phyloP scores from a whole-genome alignment of 1,140 invertebrate genomes.

The Prorops nasuta region DNA sequence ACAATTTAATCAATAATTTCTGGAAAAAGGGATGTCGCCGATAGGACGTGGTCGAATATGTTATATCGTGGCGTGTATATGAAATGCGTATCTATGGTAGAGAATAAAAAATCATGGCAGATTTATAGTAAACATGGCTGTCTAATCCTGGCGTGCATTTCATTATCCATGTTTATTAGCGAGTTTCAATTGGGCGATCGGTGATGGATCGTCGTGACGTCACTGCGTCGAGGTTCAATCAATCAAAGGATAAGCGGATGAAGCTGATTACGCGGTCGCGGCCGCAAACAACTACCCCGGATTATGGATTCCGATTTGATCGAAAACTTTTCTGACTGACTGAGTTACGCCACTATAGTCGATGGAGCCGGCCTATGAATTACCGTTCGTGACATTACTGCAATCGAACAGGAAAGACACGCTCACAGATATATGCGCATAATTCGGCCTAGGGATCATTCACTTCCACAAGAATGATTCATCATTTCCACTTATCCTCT shows the following conservation, averaged over 20 bases:
- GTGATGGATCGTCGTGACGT: constrained; percentile 38
- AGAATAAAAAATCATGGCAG: constrained; percentile 8
- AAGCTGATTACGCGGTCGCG: constrained; percentile 34
- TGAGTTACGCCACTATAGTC: neutral
- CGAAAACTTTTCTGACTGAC: constrained; percentile 30
- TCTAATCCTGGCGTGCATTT: constrained; percentile 32
- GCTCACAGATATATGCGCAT: no score
- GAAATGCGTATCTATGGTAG: no score
- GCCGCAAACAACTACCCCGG: constrained; percentile 31
- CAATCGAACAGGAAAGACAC: no score
- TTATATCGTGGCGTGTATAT: no score
- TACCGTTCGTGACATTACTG: no score
- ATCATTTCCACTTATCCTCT: no score
- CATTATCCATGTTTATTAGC: constrained; percentile 41
- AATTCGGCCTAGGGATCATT: no score
- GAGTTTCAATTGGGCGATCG: constrained; percentile 26
- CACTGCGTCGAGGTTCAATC: constrained; percentile 33
- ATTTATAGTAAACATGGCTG: constrained; percentile 3
- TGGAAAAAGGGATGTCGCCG: no score
- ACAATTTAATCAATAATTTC: no score
- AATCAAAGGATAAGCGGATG: constrained; percentile 47
- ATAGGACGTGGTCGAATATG: no score
- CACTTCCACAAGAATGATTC: no score
- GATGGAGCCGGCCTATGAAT: constrained; percentile 12
- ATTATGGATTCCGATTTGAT: constrained; percentile 32